phyloP scores from a whole-genome alignment of 1,140 invertebrate genomes.

The Kradibia gibbosae region DNA sequence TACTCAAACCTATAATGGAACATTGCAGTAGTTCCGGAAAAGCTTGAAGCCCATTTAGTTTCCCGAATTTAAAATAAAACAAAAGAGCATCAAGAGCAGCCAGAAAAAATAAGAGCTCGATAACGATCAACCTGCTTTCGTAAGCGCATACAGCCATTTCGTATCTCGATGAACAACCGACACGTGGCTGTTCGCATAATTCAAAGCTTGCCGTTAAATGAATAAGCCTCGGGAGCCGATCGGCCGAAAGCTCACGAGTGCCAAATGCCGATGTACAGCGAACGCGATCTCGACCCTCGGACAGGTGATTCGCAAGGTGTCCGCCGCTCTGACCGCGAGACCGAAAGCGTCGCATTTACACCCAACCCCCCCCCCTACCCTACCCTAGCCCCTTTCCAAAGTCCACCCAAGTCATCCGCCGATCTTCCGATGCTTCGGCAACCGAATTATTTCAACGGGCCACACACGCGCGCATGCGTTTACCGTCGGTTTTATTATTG shows the following conservation, averaged over 20 bases:
- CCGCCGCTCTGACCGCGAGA: background rate
- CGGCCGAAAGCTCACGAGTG: background rate
- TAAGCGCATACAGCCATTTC: no score
- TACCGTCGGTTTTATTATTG: constrained; percentile 67
- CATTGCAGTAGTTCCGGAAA: no score
- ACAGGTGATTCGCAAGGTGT: constrained; percentile 6
- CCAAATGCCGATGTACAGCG: no score
- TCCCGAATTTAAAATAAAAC: no score
- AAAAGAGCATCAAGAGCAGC: no score
- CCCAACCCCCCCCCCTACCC: background rate
- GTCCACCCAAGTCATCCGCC: background rate
- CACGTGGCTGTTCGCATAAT: no score
- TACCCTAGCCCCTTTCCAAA: background rate
- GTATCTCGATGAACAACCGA: no score
- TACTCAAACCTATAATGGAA: no score
- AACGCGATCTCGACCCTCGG: no score
- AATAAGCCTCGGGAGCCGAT: background rate
- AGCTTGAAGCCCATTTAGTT: no score
- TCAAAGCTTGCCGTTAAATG: background rate
- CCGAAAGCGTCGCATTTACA: background rate
- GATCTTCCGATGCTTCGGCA: constrained; percentile 20
- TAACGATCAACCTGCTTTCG: no score
- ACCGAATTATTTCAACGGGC: constrained; percentile 60
- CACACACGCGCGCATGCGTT: constrained; percentile 60
- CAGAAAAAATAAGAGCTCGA: no score